Evolutionary conservation across 2,113 vertebrate genomes (phyloP).

Genomic region (Crotalus horridus): DNA sequence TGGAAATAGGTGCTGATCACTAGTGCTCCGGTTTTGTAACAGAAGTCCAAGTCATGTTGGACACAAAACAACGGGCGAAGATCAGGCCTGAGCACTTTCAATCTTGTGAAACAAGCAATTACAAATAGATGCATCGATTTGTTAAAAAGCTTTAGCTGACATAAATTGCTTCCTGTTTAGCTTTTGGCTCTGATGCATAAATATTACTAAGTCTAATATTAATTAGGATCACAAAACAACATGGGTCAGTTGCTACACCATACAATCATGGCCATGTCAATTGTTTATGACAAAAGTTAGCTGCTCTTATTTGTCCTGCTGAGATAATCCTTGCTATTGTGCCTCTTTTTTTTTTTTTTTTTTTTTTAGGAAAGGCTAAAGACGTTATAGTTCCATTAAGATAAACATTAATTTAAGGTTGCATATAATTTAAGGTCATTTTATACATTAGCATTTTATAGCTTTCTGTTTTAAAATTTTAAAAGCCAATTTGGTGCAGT

Average conservation of each 20-base stretch:
- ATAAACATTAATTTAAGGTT: not conserved
- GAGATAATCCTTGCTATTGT: not conserved
- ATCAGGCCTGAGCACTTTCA: slow-evolving; percentile 97
- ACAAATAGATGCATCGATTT: slow-evolving; percentile 99
- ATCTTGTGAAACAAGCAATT: slow-evolving; percentile 99
- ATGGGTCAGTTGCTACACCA: slow-evolving; percentile 80
- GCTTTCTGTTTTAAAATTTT: not conserved
- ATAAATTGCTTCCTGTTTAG: slow-evolving; percentile 98
- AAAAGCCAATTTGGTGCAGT: not conserved
- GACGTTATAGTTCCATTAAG: slow-evolving; percentile 44
- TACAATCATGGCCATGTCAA: slow-evolving; percentile 68
- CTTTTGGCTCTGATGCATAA: slow-evolving; percentile 93
- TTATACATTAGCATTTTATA: not conserved
- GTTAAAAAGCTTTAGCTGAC: slow-evolving; percentile 99
- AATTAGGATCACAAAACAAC: slow-evolving; percentile 87
- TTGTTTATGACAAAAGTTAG: slow-evolving; percentile 60
- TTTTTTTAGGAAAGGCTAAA: slow-evolving; percentile 50
- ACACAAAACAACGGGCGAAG: slow-evolving; percentile 89
- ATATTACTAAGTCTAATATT: slow-evolving; percentile 88
- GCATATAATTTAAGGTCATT: not conserved
- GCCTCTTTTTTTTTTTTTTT: slow-evolving; percentile 17
- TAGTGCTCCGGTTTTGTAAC: slow-evolving; percentile 72
- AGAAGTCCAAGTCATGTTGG: slow-evolving; percentile 85
- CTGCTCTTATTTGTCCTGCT: not conserved
- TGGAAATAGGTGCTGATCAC: slow-evolving; percentile 88